Base-by-base conservation (phyloP, 1,140 invertebrate genomes). In the Frieseomelitta varia region DNA sequence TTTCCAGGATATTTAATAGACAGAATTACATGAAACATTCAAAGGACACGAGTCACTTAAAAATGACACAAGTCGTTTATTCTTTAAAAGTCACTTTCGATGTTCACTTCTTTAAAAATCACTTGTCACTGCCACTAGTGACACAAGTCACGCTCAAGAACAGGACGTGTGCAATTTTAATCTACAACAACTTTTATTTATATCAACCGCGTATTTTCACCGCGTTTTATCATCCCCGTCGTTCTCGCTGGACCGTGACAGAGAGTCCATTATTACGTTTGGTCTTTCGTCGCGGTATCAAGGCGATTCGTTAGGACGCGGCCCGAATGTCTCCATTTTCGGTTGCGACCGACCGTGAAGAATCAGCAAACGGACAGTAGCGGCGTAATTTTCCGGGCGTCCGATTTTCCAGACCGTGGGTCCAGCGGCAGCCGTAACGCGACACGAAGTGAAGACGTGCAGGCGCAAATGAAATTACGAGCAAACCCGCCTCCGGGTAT, bases 381-480 rank as follows among this genome's bases (percentile, higher is more conserved):
- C 10, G 11, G 4, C 24, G 27, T 51, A 39, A 79, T 79, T 69
- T 56, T 39, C 65, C 75, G 58, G 27, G 2, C 19, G 15, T 30
- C 17, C 51, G 78, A 69, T 27, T 69, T 55, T 79, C 53, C 78
- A 39, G n/a, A 30, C 11, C 51, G 12, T 27, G 61, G 65, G 47
- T 47, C 11, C 67, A 21, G 30, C 67, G 19, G 30, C 1, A 67
- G 8, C 6, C 6, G 30, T 68, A 68, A 68, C 17, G 68, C 53
- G 79, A 72, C 21, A 80, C 67, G 30, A 34, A n/a, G 47, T 12
- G 17, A 24, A 51, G 56, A 12, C 39, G 47, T 34, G n/a, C 34
- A 17, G 14, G 53, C 17, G 39, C n/a, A 53, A 81, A 81, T 53
- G 56, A 34, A 81, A 81, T 81, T 81, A 81, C 27, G 47, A 74